Percentiles rank a stretch among this genome's conserved stretches.
phyloP scores from a whole-genome alignment of 2,797 vertebrate genomes.

The Eospalax fontanierii region DNA sequence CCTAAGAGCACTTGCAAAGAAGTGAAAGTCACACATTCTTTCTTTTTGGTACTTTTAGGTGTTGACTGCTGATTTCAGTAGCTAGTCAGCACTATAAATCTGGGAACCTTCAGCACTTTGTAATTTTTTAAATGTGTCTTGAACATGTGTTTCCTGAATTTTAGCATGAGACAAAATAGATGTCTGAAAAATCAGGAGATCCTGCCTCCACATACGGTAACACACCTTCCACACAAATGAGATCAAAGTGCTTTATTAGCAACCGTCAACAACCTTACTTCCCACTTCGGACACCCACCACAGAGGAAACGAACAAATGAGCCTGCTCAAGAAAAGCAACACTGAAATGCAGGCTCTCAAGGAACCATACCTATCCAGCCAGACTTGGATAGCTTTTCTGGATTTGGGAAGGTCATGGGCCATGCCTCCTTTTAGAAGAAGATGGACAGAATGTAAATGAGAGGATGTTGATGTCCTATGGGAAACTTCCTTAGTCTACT shows the following conservation, averaged over 20 bases:
- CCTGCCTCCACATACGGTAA: conserved; percentile 41
- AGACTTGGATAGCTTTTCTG: neutral
- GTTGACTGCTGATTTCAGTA: conserved; percentile 78
- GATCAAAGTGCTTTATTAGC: conserved; percentile 76
- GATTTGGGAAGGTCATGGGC: neutral
- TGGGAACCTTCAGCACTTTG: conserved; percentile 69
- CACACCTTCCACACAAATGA: conserved; percentile 70
- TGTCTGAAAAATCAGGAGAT: conserved; percentile 76
- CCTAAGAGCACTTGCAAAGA: conserved; percentile 63
- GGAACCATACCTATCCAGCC: neutral
- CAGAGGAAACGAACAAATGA: conserved; percentile 56
- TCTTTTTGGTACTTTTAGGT: conserved; percentile 76
- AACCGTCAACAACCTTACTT: conserved; percentile 66
- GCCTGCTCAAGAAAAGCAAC: conserved; percentile 59
- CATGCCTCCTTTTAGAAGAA: conserved; percentile 36
- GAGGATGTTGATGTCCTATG: neutral
- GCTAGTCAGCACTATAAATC: conserved; percentile 77
- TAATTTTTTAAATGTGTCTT: conserved; percentile 70
- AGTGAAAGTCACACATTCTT: conserved; percentile 73
- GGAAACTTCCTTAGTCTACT: conserved; percentile 10
- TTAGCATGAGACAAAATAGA: conserved; percentile 73
- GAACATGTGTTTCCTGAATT: conserved; percentile 73
- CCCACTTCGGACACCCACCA: conserved; percentile 54
- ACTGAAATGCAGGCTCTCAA: neutral
- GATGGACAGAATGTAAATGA: conserved; percentile 10